Evolutionary conservation across 1,140 invertebrate genomes (phyloP), one percentile per base, ranked within the genome.

Genomic region (Drosophila cardini): DNA sequence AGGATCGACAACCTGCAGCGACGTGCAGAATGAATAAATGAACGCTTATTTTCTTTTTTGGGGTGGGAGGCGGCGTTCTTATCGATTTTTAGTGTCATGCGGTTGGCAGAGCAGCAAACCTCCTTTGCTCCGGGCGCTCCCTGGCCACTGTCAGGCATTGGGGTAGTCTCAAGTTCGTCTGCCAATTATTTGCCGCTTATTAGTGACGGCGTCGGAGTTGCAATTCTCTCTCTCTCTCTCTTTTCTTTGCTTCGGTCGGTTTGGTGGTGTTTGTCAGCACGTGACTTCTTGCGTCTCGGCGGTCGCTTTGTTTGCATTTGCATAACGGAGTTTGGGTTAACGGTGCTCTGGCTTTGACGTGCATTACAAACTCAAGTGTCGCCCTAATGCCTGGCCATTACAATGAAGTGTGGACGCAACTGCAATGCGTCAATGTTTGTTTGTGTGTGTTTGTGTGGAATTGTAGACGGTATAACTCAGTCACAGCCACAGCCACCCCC

Each of bases 101-200:
- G 61, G 82, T 72, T 78, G 82, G 75, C 43, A 46, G 46, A 48
- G 18, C 4, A 26, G 58, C 21, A 38, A 26, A 26, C 21, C 62
- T 65, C 52, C 64, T 57, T 40, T 60, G 38, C 46, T 62, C 42
- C 45, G 43, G 7, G 16, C 55, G 36, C 50, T 16, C 45, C 34
- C 15, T 52, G 48, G 56, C 69, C 71, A 73, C 63, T 57, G 69
- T 2, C 21, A 62, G 75, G 64, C 84, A 62, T 87, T 87, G 84
- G 84, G 84, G 84, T 87, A 87, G 84, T 87, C 84, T 89, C 84
- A 84, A 87, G 84, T 84, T 87, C 77, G 85, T 89, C 80, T 89
- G 84, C 84, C 84, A 87, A 87, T 87, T 87, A 89, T 87, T 89
- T 83, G 84, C 84, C 76, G 85, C 84, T 87, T 87, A 89, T 87